Conservation (phyloP, 2,888 invertebrate genomes). For the Caenorhabditis auriculariae region DNA sequence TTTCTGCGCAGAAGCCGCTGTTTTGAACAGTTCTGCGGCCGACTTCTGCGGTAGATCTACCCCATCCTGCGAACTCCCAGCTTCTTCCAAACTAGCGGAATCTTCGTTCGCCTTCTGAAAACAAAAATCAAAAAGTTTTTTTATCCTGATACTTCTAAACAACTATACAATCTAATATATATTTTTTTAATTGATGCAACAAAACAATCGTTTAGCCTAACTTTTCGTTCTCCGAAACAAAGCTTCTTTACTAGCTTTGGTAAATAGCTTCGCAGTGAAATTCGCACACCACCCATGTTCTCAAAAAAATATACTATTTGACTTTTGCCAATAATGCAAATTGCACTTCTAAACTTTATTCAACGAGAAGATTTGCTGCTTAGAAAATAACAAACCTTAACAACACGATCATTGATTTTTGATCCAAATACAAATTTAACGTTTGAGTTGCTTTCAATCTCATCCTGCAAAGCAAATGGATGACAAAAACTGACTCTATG, state of each 20-base stretch:
- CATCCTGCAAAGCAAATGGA: too few relatives aligned
- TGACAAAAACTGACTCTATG: too few relatives aligned
- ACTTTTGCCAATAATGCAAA: neutral
- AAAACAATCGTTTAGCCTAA: neutral
- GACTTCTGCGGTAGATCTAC: conserved; percentile 16
- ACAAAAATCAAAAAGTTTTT: too few relatives aligned
- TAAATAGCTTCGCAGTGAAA: too few relatives aligned
- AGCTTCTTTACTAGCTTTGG: neutral
- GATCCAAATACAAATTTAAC: too few relatives aligned
- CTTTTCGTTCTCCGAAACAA: neutral
- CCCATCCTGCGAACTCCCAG: neutral
- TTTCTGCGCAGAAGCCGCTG: conserved; percentile 19
- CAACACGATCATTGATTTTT: conserved; percentile 31
- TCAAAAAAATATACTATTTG: neutral
- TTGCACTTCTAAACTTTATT: too few relatives aligned
- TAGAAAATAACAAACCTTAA: conserved; percentile 9
- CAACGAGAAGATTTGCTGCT: too few relatives aligned
- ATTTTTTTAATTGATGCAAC: neutral
- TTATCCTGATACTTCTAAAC: neutral
- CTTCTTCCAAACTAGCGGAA: neutral
- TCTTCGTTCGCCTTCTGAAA: too few relatives aligned
- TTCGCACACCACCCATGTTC: too few relatives aligned
- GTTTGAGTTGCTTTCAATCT: too few relatives aligned
- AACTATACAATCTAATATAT: neutral
- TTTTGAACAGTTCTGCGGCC: conserved; percentile 31